phyloP scores from a whole-genome alignment of 2,797 vertebrate genomes.

The Clarias laeviceps region DNA sequence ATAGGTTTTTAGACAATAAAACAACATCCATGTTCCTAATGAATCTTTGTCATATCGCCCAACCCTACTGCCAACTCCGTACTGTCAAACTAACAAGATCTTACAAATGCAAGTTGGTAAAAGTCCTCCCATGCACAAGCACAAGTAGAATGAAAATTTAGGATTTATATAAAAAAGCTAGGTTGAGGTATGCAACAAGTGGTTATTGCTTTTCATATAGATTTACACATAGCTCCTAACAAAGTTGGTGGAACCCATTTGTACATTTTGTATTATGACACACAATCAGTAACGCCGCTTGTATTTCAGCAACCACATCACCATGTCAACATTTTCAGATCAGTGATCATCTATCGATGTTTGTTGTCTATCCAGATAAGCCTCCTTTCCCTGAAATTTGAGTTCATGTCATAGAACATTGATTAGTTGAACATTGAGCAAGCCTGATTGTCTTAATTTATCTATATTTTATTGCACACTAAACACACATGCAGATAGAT shows the following conservation, averaged over 20 bases:
- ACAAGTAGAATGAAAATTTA: not conserved
- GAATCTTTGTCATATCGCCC: not conserved
- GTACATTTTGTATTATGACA: not conserved
- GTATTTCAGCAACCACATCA: not conserved
- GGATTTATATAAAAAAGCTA: not conserved
- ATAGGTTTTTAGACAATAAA: not conserved
- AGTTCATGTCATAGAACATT: slow-evolving; percentile 1
- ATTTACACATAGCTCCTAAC: not conserved
- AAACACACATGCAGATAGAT: slow-evolving; percentile 29
- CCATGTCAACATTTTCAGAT: slow-evolving; percentile 5
- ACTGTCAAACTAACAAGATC: not conserved
- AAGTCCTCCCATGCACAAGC: not conserved
- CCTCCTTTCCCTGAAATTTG: slow-evolving; percentile 1
- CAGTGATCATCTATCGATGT: not conserved
- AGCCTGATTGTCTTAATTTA: slow-evolving; percentile 4
- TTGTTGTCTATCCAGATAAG: slow-evolving; percentile 1
- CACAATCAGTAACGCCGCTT: not conserved
- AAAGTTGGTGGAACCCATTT: not conserved
- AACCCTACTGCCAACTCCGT: not conserved
- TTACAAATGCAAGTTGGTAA: not conserved
- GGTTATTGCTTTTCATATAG: not conserved
- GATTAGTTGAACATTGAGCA: not conserved
- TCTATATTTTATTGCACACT: slow-evolving; percentile 29
- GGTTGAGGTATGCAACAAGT: not conserved
- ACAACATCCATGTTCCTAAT: not conserved